phyloP scores from a whole-genome alignment of 2,797 vertebrate genomes.

The Pangasius sanitwongsei region DNA sequence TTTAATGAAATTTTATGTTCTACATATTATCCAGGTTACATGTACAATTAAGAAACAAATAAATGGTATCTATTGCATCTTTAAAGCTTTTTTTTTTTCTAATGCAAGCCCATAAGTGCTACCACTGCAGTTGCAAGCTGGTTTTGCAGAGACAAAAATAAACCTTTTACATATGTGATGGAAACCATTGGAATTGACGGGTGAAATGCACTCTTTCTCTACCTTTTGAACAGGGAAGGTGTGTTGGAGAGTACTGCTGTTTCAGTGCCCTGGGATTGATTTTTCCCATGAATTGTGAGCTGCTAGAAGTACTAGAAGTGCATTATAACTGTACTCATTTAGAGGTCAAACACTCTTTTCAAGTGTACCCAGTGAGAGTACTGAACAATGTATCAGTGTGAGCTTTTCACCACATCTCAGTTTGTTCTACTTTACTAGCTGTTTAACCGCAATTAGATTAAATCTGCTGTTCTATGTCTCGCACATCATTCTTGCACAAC shows the following conservation, averaged over 20 bases:
- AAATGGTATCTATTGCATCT: background rate
- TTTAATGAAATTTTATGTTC: too few species aligned
- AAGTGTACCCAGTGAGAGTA: background rate
- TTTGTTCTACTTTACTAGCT: background rate
- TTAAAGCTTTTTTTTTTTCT: background rate
- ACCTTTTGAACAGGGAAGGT: background rate
- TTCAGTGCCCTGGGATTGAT: background rate
- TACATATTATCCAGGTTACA: background rate
- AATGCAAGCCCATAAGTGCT: background rate
- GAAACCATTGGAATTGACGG: background rate
- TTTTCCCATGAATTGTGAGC: constrained; percentile 18
- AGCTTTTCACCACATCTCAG: background rate
- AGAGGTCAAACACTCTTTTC: background rate
- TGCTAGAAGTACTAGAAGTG: constrained; percentile 4
- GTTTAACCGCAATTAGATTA: background rate
- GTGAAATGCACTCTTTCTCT: background rate
- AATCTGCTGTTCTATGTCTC: background rate
- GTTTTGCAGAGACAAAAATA: background rate
- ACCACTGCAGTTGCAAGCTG: background rate
- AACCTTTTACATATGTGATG: background rate
- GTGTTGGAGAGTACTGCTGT: background rate
- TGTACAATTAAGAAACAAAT: background rate
- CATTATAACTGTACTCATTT: constrained; percentile 28
- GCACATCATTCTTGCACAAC: background rate
- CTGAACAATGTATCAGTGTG: background rate